Conservation (phyloP, 2,797 vertebrate genomes). For the Coracias cyanogaster region DNA sequence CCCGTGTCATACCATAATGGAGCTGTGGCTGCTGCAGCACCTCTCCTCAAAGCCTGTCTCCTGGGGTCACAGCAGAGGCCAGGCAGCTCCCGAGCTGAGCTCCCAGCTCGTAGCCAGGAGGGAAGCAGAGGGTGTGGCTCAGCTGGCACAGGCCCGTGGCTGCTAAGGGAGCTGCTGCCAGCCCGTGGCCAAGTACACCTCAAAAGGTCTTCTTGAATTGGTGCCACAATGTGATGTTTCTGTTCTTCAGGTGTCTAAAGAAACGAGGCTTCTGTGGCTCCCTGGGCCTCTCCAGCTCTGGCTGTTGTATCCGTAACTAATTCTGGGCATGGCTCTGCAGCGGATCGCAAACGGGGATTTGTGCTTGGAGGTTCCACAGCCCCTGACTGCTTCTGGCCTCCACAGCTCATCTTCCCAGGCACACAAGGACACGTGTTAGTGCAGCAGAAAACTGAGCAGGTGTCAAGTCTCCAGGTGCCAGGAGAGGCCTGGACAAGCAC, state of each 20-base stretch:
- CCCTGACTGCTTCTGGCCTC: accelerated
- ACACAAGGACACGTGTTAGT: accelerated
- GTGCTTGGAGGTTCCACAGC: neutral
- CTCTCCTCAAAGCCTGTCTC: accelerated
- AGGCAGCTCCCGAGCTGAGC: too few relatives aligned
- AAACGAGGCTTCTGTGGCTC: neutral
- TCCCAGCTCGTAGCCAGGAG: neutral
- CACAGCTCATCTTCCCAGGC: accelerated
- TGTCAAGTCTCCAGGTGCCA: neutral
- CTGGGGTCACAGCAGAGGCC: neutral
- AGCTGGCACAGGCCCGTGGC: neutral
- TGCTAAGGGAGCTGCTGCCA: neutral
- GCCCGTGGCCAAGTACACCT: accelerated
- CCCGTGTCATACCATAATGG: accelerated
- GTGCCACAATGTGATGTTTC: accelerated
- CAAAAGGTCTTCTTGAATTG: accelerated
- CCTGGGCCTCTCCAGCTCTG: neutral
- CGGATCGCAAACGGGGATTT: neutral
- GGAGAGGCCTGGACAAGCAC: neutral
- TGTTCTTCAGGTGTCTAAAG: neutral
- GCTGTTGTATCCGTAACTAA: neutral
- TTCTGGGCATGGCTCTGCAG: neutral
- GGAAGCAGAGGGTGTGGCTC: neutral
- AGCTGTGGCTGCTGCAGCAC: neutral
- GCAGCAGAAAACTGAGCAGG: accelerated